Percentiles rank a stretch among this genome's conserved stretches.
These are phyloP conservation scores for Oithona nana DNA, from an alignment of 2,888 invertebrate genomes.

Conservation along the genomic window DNA sequence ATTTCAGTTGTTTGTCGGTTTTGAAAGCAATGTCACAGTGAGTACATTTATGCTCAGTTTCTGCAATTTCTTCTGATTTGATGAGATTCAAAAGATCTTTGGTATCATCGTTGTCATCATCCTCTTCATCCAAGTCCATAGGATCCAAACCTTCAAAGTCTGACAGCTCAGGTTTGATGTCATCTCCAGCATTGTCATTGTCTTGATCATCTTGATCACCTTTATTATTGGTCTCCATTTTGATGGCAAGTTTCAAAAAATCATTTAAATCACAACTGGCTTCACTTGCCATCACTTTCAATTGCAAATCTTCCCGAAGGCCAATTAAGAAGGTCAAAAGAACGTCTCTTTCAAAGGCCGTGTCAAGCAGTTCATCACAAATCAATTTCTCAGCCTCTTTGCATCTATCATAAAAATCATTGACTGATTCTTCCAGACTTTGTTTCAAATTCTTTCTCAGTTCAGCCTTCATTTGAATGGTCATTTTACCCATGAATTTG, in stretches of 20 bases:
- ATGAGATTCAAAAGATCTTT: neutral
- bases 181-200: neutral
- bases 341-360: neutral
- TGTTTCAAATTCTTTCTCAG: neutral
- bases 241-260: neutral
- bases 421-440: neutral
- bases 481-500: neutral
- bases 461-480: neutral
- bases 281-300: neutral
- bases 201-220: neutral
- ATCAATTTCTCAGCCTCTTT: neutral
- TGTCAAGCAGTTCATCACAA: neutral
- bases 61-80: neutral
- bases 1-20: neutral
- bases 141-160: neutral
- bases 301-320: neutral
- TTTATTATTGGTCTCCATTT: neutral
- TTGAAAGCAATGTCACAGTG: neutral
- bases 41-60: neutral
- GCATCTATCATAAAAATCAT: neutral
- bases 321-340: neutral
- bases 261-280: neutral
- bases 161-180: too few species aligned
- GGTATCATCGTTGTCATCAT: neutral
- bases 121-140: neutral